Conservation (phyloP, 2,113 vertebrate genomes). For the Lepus americanus region DNA sequence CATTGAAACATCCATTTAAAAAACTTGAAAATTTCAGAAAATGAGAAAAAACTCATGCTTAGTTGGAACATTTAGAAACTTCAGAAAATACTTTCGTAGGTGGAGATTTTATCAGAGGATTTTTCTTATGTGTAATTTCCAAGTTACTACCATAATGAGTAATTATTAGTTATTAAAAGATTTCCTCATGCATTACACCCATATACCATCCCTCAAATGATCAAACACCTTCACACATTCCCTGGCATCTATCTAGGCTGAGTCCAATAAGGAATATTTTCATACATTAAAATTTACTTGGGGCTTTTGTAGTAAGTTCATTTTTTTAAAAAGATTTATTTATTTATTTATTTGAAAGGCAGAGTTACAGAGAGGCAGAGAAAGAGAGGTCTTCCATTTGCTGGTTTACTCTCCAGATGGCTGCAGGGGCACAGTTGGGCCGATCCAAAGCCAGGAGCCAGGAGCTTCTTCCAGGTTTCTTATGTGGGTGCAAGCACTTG, state of each 20-base stretch:
- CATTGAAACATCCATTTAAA: slow-evolving; percentile 1
- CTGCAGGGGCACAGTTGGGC: too few species aligned
- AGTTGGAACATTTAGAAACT: slow-evolving; percentile 9
- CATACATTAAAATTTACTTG: background rate
- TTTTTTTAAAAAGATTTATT: background rate
- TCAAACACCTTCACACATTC: too few species aligned
- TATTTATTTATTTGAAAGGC: too few species aligned
- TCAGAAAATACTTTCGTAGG: background rate
- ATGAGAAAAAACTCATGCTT: background rate
- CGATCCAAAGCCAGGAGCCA: too few species aligned
- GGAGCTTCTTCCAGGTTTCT: too few species aligned
- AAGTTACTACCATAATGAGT: background rate
- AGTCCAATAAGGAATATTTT: background rate
- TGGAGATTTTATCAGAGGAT: background rate
- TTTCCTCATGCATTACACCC: background rate
- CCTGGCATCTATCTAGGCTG: background rate
- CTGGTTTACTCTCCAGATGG: too few species aligned
- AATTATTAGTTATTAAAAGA: slow-evolving; percentile 18
- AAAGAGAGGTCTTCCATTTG: too few species aligned
- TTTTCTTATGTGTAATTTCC: background rate
- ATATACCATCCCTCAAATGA: background rate
- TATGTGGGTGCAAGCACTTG: too few species aligned
- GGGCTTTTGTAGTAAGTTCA: background rate
- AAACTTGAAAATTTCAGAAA: slow-evolving; percentile 27
- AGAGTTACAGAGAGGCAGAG: too few species aligned